phyloP scores from a whole-genome alignment of 2,113 vertebrate genomes.

The Tupaia tana region DNA sequence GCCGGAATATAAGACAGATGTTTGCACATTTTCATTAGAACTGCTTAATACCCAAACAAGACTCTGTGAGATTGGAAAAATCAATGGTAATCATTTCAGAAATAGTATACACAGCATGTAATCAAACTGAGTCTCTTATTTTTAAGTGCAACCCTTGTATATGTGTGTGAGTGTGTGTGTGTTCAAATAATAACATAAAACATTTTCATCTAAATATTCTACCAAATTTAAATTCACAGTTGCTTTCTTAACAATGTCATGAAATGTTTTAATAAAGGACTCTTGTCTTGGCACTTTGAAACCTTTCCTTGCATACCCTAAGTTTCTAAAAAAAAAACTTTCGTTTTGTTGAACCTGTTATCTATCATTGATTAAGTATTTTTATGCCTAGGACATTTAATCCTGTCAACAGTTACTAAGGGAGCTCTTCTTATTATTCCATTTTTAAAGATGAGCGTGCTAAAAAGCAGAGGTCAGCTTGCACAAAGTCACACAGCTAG shows the following conservation, averaged over 20 bases:
- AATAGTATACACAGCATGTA: neutral
- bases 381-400: constrained; percentile 7
- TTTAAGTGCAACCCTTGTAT: neutral
- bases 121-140: constrained; percentile 53
- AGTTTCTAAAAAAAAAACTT: neutral
- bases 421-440: neutral
- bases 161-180: neutral
- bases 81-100: constrained; percentile 57
- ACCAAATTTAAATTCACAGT: neutral
- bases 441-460: neutral
- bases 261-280: neutral
- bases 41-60: constrained; percentile 47
- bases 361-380: neutral
- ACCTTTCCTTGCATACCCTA: neutral
- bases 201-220: constrained; percentile 18
- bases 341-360: neutral
- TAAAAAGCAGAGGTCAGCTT: neutral
- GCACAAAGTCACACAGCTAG: neutral
- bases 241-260: neutral
- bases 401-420: neutral
- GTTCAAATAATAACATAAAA: neutral
- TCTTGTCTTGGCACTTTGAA: neutral
- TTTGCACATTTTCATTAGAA: constrained; percentile 59
- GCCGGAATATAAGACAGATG: constrained; percentile 63
- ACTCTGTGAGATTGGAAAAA: constrained; percentile 1